Percentiles rank a stretch among this genome's conserved stretches.
Conservation (phyloP, 2,797 vertebrate species). For the Gadopsis bispinosus region DNA sequence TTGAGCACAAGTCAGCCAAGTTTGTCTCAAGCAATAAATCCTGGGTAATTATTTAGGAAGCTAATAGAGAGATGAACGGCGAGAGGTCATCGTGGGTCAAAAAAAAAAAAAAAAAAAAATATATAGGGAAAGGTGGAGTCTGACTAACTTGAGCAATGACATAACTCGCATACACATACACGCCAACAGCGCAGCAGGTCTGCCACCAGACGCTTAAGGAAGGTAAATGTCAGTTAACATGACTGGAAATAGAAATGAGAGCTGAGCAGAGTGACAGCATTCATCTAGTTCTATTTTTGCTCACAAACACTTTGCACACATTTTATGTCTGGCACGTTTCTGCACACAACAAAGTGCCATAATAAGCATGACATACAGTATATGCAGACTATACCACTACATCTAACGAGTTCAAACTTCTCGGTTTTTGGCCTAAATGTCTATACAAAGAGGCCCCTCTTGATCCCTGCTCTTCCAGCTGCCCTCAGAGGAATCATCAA, state of each 20-base stretch:
- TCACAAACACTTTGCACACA: neutral
- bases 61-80: neutral
- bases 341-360: neutral
- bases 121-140: neutral
- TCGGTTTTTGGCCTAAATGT: constrained; percentile 9
- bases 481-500: constrained; percentile 70
- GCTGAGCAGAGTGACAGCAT: constrained; percentile 9
- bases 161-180: constrained; percentile 23
- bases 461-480: constrained; percentile 75
- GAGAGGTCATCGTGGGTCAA: neutral
- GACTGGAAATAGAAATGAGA: constrained; percentile 38
- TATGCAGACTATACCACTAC: neutral
- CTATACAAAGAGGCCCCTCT: constrained; percentile 41
- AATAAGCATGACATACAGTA: neutral
- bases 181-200: neutral
- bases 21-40: neutral
- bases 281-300: constrained; percentile 19
- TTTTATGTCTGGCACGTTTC: neutral
- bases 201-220: constrained; percentile 34
- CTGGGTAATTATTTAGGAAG: neutral
- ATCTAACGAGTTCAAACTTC: constrained; percentile 12
- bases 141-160: constrained; percentile 32
- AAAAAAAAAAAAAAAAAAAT: neutral
- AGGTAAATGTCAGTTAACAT: constrained; percentile 20
- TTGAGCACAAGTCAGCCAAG: neutral